Conservation (phyloP, 2,888 invertebrate genomes). For the Athalia circularis region DNA sequence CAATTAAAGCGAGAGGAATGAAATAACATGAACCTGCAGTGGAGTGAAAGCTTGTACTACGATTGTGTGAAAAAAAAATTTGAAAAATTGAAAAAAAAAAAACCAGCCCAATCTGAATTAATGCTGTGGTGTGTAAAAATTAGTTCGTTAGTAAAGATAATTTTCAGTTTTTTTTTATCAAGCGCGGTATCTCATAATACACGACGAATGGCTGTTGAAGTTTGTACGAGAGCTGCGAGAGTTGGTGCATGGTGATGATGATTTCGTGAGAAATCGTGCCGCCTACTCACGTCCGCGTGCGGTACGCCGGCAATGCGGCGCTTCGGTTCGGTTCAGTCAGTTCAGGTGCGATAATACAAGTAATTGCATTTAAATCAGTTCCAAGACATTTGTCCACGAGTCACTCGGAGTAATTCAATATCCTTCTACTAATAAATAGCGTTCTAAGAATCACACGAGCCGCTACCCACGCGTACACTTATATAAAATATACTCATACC, state of each 20-base stretch:
- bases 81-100: too few species aligned
- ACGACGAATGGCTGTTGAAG: background rate
- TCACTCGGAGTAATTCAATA: conserved; percentile 47
- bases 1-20: background rate
- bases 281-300: too few species aligned
- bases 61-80: too few species aligned
- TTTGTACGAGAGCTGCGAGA: too few species aligned
- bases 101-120: too few species aligned
- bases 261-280: conserved; percentile 26
- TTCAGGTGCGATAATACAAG: conserved; percentile 25
- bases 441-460: conserved; percentile 44
- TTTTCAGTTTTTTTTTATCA: too few species aligned
- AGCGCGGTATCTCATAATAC: too few species aligned
- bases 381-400: conserved; percentile 42
- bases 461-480: conserved; percentile 32
- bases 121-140: too few species aligned
- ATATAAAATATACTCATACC: background rate
- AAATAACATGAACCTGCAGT: background rate
- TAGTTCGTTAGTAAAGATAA: too few species aligned
- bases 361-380: conserved; percentile 48
- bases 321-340: too few species aligned
- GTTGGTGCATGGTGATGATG: background rate
- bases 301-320: background rate
- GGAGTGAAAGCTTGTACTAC: too few species aligned
- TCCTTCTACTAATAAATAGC: conserved; percentile 46